phyloP scores from a whole-genome alignment of 2,888 invertebrate genomes.

The Tenthredo scrophulariae region DNA sequence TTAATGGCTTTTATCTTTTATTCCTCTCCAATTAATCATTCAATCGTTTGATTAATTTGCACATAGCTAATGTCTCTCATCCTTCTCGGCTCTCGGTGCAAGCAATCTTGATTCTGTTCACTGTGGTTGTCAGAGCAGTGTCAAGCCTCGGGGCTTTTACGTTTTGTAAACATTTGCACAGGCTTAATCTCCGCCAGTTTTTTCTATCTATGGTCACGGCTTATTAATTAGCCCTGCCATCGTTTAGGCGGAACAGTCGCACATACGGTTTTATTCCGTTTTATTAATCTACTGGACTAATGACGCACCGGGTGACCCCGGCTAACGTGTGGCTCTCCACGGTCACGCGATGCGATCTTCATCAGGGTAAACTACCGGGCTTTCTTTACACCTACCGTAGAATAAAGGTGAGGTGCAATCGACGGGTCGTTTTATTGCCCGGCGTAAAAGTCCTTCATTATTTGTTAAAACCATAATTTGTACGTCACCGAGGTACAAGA shows the following conservation, averaged over 20 bases:
- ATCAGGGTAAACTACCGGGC: neutral
- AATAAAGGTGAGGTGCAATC: neutral
- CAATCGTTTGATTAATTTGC: conserved; percentile 39
- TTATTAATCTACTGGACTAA: conserved; percentile 69
- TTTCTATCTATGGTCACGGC: conserved; percentile 10
- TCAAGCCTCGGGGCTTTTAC: conserved; percentile 17
- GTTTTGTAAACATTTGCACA: conserved; percentile 38
- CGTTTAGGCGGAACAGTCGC: neutral
- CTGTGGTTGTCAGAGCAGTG: neutral
- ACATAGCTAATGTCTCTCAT: neutral
- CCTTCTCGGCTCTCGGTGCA: neutral
- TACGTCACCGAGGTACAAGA: conserved; percentile 14
- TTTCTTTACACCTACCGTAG: neutral
- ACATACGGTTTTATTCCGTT: neutral
- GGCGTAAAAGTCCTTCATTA: neutral
- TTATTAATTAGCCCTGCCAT: conserved; percentile 36
- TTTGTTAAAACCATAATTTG: conserved; percentile 28
- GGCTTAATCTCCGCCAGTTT: conserved; percentile 35
- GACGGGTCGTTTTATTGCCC: neutral
- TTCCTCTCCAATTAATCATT: conserved; percentile 22
- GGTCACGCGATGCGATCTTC: conserved; percentile 70
- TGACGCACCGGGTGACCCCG: conserved; percentile 59
- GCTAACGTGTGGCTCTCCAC: conserved; percentile 59
- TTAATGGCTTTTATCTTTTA: neutral
- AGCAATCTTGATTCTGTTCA: conserved; percentile 25